Evolutionary conservation across 35 echinoderm and acorn worm species (phyloP).

Genomic region (Acanthaster planci): DNA sequence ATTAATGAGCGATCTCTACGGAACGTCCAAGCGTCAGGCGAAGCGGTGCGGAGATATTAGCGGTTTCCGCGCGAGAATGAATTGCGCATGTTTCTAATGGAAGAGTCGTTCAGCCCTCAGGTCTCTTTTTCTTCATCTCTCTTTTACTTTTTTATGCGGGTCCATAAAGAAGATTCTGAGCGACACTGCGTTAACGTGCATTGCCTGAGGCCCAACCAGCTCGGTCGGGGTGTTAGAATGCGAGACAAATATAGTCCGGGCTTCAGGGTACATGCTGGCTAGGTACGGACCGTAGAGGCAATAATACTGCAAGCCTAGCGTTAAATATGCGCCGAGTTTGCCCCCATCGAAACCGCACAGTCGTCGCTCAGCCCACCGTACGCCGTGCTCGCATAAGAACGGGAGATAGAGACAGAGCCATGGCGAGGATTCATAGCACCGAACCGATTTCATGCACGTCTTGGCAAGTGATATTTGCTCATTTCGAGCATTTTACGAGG

Average conservation of each 20-base stretch:
- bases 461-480: constrained; percentile 26
- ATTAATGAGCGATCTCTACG: constrained; percentile 4
- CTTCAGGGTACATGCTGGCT: not conserved
- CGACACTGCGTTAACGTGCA: constrained; percentile 23
- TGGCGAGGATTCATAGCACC: not conserved
- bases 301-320: constrained; percentile 10
- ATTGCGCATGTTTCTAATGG: constrained; percentile 33
- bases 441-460: constrained; percentile 30
- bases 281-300: not conserved
- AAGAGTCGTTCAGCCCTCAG: constrained; percentile 21
- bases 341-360: not conserved
- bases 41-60: constrained; percentile 21
- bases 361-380: too few species aligned
- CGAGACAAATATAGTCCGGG: not conserved
- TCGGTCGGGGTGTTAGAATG: not conserved
- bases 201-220: constrained; percentile 18
- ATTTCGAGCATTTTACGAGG: constrained; percentile 19
- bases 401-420: not conserved
- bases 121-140: not conserved
- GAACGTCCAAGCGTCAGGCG: constrained; percentile 1
- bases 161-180: not conserved
- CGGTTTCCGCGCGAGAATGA: not conserved
- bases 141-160: not conserved
- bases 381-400: not conserved
- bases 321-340: constrained; percentile 15